Conservation (phyloP, 2,113 vertebrate species). For the Onychostruthus taczanowskii region DNA sequence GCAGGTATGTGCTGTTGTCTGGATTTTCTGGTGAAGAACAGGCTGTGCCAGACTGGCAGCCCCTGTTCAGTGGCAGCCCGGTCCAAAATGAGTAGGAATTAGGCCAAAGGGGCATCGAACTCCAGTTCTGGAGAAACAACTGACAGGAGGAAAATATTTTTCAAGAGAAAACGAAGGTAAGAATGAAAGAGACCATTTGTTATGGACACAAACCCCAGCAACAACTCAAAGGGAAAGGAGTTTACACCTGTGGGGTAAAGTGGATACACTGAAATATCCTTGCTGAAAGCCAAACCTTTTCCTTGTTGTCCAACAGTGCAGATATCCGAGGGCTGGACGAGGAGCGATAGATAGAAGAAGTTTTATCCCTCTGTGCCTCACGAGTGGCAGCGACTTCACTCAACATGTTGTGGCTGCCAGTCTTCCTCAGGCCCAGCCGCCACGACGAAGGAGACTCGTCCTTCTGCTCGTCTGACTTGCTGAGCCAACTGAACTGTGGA, state of each 20-base stretch:
- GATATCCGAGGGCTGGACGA: conserved; percentile 78
- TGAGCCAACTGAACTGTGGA: conserved; percentile 65
- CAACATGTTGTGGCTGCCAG: conserved; percentile 74
- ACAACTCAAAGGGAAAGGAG: not conserved
- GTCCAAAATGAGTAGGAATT: not conserved
- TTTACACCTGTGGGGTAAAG: not conserved
- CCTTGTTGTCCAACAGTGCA: conserved; percentile 68
- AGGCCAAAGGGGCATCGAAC: not conserved
- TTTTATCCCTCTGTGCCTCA: conserved; percentile 60
- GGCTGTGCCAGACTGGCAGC: not conserved
- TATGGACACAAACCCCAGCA: not conserved
- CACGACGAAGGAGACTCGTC: conserved; percentile 77
- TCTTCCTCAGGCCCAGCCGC: conserved; percentile 77
- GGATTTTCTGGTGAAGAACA: not conserved
- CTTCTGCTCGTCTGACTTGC: conserved; percentile 72
- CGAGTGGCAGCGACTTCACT: conserved; percentile 60
- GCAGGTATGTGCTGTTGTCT: not conserved
- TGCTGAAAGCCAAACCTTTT: conserved; percentile 65
- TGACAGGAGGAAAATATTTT: not conserved
- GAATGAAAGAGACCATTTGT: not conserved
- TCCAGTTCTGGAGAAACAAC: not conserved
- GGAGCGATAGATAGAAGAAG: conserved; percentile 67
- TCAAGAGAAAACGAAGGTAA: not conserved
- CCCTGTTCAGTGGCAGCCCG: not conserved
- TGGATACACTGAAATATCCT: not conserved